Evolutionary conservation across 1,140 invertebrate genomes (phyloP).

Genomic region (Diabrotica undecimpunctata): DNA sequence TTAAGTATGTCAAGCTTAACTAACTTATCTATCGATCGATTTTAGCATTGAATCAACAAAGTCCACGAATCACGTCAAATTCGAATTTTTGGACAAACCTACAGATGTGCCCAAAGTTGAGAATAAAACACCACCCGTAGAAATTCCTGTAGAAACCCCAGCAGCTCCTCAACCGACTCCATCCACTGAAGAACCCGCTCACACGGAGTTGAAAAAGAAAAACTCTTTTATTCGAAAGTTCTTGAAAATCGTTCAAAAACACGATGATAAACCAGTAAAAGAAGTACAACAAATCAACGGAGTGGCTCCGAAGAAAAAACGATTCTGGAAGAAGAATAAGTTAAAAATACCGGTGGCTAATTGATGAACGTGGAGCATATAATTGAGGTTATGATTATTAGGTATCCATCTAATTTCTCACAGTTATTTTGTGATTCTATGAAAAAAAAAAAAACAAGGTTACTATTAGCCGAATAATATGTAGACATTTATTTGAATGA

Average conservation of each 20-base stretch:
- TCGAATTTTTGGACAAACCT: not conserved
- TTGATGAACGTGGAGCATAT: not conserved
- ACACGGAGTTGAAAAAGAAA: not conserved
- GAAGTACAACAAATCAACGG: not conserved
- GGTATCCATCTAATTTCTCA: too few relatives aligned
- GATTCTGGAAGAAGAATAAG: not conserved
- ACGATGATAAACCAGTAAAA: not conserved
- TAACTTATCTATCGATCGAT: not conserved
- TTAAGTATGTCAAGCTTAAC: not conserved
- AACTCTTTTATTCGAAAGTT: not conserved
- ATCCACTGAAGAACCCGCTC: not conserved
- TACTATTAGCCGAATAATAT: too few relatives aligned
- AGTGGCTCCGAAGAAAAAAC: not conserved
- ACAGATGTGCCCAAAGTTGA: not conserved
- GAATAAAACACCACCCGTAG: not conserved
- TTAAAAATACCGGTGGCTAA: not conserved
- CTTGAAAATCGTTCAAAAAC: not conserved
- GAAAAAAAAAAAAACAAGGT: too few relatives aligned
- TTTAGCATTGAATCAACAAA: conserved; percentile 3
- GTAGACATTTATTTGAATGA: too few relatives aligned
- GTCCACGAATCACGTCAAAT: not conserved
- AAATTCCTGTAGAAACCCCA: not conserved
- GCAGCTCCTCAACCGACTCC: not conserved
- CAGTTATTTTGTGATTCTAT: too few relatives aligned
- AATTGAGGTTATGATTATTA: too few relatives aligned